A percentile compares a stretch with the other conserved stretches of the same genome.
Conservation (phyloP, 2,797 vertebrate species). For the Sebastes variabilis region DNA sequence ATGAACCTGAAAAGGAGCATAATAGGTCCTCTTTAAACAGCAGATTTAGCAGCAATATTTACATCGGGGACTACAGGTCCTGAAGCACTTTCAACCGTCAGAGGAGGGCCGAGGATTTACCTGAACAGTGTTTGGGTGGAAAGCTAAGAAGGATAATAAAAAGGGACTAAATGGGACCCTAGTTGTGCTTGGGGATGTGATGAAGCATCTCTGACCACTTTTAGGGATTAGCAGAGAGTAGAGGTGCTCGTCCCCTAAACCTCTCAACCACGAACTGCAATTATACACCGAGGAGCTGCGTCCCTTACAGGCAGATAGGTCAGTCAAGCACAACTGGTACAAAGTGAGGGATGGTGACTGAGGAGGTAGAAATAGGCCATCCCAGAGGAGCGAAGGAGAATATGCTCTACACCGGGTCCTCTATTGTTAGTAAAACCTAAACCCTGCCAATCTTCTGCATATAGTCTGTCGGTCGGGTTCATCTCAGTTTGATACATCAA, state of each 20-base stretch:
- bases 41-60: slow-evolving; percentile 4
- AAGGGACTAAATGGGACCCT: background rate
- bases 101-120: background rate
- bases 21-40: background rate
- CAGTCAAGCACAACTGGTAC: slow-evolving; percentile 49
- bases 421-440: slow-evolving; percentile 28
- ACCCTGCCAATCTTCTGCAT: background rate
- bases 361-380: slow-evolving; percentile 41
- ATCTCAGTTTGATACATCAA: slow-evolving; percentile 4
- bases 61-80: slow-evolving; percentile 13
- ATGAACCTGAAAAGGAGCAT: too few relatives aligned
- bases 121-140: background rate
- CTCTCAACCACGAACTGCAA: slow-evolving; percentile 56
- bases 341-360: slow-evolving; percentile 38
- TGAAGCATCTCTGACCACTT: slow-evolving; percentile 52
- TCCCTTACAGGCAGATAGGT: slow-evolving; percentile 43
- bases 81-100: background rate
- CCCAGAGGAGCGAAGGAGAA: slow-evolving; percentile 17
- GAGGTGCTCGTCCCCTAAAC: slow-evolving; percentile 37
- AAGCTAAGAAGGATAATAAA: slow-evolving; percentile 17
- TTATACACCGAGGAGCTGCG: slow-evolving; percentile 38
- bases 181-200: slow-evolving; percentile 37
- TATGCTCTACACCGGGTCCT: slow-evolving; percentile 9
- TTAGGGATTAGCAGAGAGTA: slow-evolving; percentile 51
- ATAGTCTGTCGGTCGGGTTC: background rate